phyloP scores from a whole-genome alignment of 2,113 vertebrate species.

The Chrysemys picta region DNA sequence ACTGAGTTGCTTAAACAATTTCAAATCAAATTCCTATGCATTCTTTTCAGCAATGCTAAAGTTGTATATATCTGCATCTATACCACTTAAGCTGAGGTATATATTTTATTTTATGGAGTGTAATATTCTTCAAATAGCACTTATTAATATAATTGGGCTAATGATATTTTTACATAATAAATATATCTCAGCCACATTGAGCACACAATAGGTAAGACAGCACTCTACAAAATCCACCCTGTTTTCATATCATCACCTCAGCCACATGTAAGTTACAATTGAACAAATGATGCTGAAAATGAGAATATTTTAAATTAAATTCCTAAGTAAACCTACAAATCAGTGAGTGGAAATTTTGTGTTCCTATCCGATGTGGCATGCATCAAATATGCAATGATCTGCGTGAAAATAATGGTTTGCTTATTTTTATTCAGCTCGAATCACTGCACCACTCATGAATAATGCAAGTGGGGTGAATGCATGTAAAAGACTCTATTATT shows the following conservation, averaged over 20 bases:
- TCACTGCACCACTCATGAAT: background rate
- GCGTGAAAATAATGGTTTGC: background rate
- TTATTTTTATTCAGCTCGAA: background rate
- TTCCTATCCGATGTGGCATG: background rate
- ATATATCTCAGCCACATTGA: background rate
- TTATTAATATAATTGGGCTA: background rate
- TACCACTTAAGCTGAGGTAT: accelerated
- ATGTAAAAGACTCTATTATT: background rate
- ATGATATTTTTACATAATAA: background rate
- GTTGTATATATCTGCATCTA: background rate
- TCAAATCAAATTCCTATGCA: background rate
- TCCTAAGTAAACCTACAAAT: background rate
- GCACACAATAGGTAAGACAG: background rate
- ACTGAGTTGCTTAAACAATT: background rate
- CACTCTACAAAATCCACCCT: background rate
- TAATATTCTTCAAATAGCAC: background rate
- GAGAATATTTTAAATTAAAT: background rate
- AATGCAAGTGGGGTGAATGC: background rate
- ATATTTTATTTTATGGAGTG: background rate
- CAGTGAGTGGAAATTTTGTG: background rate
- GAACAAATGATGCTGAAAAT: background rate
- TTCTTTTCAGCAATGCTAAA: background rate
- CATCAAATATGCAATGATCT: background rate
- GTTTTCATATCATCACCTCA: background rate
- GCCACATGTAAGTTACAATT: background rate